Evolutionary conservation across 2,888 invertebrate genomes (phyloP), one percentile per base, ranked within the genome.

Genomic region (Pelosia muscerda): DNA sequence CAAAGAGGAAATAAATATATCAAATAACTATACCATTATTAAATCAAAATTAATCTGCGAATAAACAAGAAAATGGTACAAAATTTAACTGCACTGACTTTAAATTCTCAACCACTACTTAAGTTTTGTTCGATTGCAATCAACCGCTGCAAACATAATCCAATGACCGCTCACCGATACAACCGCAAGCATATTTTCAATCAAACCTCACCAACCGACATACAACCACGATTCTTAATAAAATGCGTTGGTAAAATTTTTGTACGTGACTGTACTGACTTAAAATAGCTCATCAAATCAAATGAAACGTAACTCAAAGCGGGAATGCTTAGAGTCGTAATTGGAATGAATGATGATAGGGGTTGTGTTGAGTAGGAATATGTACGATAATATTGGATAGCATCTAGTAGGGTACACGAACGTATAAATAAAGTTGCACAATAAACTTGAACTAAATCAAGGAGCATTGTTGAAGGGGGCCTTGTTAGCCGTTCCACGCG

Each of bases 351-450:
- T 0, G 1, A 0, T 9, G 2, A 31, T 15, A 13, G 38, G 23
- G 60, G 65, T 80, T 72, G 61, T 54, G 72, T 84, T 71, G 28
- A 78, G 28, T 72, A 62, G 78, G 81, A 79, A 61, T 71, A 63
- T 59, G 74, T 68, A 69, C 70, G 75, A 76, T 84, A 86, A 87
- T 88, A 86, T 89, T 84, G 87, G 85, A 87, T 88, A 84, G 85
- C 86, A 85, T 89, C 86, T 89, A 86, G 84, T 82, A 86, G 85
- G 88, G 89, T 86, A 90, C 87, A 88, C 84, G 87, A 84, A 85
- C 86, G 89, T 93, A 93, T 93, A 94, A 93, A 94, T 94, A 94
- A 92, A 91, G 87, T 87, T 93, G 92, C 91, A 94, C 92, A 93
- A 93, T 93, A 92, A 91, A 92, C 87, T 91, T 89, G 88, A 87